Conservation (phyloP, 2,888 invertebrate species). For the Tipula unca region DNA sequence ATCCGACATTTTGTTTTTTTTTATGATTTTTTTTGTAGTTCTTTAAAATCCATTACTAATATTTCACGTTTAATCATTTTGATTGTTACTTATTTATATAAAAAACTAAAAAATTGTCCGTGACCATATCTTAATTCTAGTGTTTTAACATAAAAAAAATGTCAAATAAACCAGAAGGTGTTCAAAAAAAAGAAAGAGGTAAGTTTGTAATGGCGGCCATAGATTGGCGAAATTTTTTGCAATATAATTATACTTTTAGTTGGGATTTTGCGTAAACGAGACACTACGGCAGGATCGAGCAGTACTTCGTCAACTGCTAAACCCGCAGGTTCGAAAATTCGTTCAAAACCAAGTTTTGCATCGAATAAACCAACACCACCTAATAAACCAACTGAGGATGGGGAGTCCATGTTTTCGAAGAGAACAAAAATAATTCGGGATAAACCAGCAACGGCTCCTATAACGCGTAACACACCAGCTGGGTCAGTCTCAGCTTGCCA, state of each 20-base stretch:
- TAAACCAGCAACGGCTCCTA: background rate
- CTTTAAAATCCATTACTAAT: background rate
- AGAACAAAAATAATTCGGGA: background rate
- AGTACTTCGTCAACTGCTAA: background rate
- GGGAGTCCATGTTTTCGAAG: background rate
- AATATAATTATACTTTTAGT: background rate
- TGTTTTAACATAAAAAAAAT: background rate
- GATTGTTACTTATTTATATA: background rate
- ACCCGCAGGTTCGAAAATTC: background rate
- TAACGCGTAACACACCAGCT: background rate
- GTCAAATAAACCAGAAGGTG: background rate
- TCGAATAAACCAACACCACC: background rate
- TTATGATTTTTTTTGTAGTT: background rate
- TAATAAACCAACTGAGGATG: background rate
- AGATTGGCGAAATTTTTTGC: background rate
- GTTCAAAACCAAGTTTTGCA: background rate
- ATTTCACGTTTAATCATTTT: background rate
- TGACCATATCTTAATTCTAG: background rate
- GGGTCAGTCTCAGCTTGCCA: background rate
- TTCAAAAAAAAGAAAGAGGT: background rate
- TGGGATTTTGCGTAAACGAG: background rate
- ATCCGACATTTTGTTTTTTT: background rate
- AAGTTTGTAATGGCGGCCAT: background rate
- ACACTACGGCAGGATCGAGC: background rate
- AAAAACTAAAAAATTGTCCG: background rate